Percentiles rank a stretch among this genome's conserved stretches.
Conservation (phyloP, 2,797 vertebrate genomes). For the Acanthornis magna region DNA sequence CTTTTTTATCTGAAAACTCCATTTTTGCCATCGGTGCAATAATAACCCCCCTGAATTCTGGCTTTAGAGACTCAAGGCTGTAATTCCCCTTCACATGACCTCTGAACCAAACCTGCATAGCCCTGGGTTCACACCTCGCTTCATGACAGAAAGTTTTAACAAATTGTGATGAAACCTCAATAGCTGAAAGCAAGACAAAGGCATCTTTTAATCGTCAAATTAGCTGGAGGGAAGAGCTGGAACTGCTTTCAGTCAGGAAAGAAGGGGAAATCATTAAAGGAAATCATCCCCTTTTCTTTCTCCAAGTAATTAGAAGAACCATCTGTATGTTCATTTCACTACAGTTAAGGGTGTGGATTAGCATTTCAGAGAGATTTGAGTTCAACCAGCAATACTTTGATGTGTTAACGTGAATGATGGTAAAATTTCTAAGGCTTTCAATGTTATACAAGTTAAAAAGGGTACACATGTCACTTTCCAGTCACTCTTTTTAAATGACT, state of each 20-base stretch:
- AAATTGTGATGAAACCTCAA: slow-evolving; percentile 32
- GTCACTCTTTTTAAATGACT: slow-evolving; percentile 18
- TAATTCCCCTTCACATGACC: slow-evolving; percentile 40
- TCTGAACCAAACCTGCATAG: not conserved
- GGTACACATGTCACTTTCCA: slow-evolving; percentile 42
- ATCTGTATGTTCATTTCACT: slow-evolving; percentile 58
- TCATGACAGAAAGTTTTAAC: slow-evolving; percentile 1
- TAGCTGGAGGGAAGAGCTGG: slow-evolving; percentile 57
- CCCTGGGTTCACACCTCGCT: slow-evolving; percentile 11
- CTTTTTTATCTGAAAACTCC: not conserved
- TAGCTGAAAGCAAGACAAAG: slow-evolving; percentile 62
- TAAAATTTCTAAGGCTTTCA: slow-evolving; percentile 46
- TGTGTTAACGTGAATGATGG: slow-evolving; percentile 51
- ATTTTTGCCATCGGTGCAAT: not conserved
- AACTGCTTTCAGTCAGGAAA: slow-evolving; percentile 38
- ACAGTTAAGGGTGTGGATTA: slow-evolving; percentile 55
- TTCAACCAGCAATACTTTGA: slow-evolving; percentile 62
- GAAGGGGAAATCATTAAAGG: slow-evolving; percentile 63
- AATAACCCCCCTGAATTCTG: not conserved
- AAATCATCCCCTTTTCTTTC: slow-evolving; percentile 60
- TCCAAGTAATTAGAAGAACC: slow-evolving; percentile 64
- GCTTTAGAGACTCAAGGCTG: not conserved
- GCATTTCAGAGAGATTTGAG: slow-evolving; percentile 66
- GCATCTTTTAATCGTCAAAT: slow-evolving; percentile 47
- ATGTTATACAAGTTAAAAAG: slow-evolving; percentile 28